A percentile compares a stretch with the other conserved stretches of the same genome.
Conservation (phyloP, 2,797 vertebrate species). For the Darevskia mixta region DNA sequence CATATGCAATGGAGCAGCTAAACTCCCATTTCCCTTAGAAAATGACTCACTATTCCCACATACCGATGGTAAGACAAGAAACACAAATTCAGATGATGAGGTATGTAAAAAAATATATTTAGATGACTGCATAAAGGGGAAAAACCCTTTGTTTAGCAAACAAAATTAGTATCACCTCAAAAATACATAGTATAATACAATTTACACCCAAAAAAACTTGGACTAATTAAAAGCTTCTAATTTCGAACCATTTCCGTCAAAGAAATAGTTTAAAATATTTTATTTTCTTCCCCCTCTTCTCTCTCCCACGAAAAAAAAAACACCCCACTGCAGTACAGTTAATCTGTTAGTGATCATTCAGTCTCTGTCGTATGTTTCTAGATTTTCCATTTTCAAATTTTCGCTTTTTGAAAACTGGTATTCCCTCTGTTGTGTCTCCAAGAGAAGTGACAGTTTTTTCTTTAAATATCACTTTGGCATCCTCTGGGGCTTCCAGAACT, state of each 20-base stretch:
- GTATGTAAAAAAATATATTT: conserved; percentile 71
- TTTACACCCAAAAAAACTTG: conserved; percentile 58
- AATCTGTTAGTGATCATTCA: conserved; percentile 82
- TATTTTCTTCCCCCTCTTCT: conserved; percentile 48
- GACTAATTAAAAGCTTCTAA: conserved; percentile 70
- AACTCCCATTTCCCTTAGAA: background rate
- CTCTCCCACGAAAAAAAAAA: conserved; percentile 39
- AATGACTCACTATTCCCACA: background rate
- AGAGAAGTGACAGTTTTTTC: conserved; percentile 94
- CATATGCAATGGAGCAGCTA: background rate
- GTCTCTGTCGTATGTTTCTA: conserved; percentile 91
- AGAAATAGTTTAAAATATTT: conserved; percentile 65
- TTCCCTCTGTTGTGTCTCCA: conserved; percentile 80
- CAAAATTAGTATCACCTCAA: conserved; percentile 68
- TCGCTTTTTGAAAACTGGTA: conserved; percentile 90
- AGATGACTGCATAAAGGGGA: conserved; percentile 75
- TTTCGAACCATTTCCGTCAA: conserved; percentile 64
- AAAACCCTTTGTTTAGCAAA: conserved; percentile 63
- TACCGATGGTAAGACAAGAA: conserved; percentile 14
- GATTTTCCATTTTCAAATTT: conserved; percentile 91
- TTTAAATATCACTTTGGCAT: conserved; percentile 88
- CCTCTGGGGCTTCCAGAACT: conserved; percentile 74
- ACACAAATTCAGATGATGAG: conserved; percentile 53
- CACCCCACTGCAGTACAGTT: conserved; percentile 10
- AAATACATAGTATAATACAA: conserved; percentile 72